phyloP scores from a whole-genome alignment of 2,888 invertebrate genomes.

The Epirrhoe alternata region DNA sequence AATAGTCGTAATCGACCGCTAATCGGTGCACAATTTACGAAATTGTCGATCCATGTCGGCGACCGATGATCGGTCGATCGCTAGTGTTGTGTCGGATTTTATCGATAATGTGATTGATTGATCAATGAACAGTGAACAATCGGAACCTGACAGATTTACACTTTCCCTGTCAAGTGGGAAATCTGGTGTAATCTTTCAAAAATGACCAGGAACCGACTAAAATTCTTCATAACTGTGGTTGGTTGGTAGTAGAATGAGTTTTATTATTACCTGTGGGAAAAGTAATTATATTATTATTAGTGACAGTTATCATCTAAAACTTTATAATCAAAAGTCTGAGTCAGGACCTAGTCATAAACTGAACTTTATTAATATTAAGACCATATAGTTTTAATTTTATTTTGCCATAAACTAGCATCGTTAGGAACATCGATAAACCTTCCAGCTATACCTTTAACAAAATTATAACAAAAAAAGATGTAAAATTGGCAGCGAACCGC shows the following conservation, averaged over 20 bases:
- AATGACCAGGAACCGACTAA: not conserved
- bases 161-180: not conserved
- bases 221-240: not conserved
- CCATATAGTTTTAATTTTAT: not conserved
- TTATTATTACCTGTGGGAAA: too few species aligned
- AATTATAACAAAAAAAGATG: constrained; percentile 73
- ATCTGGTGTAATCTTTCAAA: not conserved
- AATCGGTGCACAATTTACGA: constrained; percentile 84
- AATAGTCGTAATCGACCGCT: constrained; percentile 84
- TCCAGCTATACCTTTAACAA: constrained; percentile 73
- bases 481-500: constrained; percentile 83
- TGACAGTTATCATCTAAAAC: not conserved
- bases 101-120: constrained; percentile 51
- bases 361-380: not conserved
- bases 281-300: not conserved
- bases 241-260: too few species aligned
- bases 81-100: constrained; percentile 66
- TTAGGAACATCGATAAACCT: constrained; percentile 63
- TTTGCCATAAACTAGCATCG: constrained; percentile 4
- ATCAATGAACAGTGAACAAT: constrained; percentile 4
- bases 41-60: constrained; percentile 84
- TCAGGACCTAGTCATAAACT: not conserved
- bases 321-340: not conserved
- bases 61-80: constrained; percentile 70
- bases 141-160: not conserved